These are phyloP conservation scores for Turritopsis rubra DNA, from an alignment of 30 jellyfish, hydroid and myxozoan genomes.

Conservation along the genomic window DNA sequence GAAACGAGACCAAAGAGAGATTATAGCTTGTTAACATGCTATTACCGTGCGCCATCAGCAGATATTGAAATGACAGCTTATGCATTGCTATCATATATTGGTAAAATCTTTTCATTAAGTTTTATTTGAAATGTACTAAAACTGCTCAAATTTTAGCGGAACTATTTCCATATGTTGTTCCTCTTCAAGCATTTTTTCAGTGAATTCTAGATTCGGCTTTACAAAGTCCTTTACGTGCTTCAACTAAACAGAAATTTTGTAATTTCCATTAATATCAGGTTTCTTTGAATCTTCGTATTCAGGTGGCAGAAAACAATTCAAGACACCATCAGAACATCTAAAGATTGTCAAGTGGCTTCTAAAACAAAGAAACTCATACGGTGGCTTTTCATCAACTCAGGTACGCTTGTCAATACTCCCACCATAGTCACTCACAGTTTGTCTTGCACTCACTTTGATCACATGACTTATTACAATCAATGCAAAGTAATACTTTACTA, in stretches of 20 bases:
- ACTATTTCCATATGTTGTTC: too few species aligned
- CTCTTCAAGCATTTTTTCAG: too few species aligned
- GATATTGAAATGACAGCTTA: slow-evolving; percentile 89
- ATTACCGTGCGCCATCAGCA: slow-evolving; percentile 48
- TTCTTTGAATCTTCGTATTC: not conserved
- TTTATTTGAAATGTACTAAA: too few species aligned
- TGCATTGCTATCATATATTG: slow-evolving; percentile 38
- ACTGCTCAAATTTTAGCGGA: too few species aligned
- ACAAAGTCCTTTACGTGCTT: too few species aligned
- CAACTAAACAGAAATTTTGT: too few species aligned
- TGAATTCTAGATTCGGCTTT: too few species aligned
- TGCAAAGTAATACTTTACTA: too few species aligned
- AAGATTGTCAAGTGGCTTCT: slow-evolving; percentile 30
- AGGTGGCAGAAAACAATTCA: not conserved
- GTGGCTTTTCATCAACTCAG: slow-evolving; percentile 44
- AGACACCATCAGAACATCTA: slow-evolving; percentile 1
- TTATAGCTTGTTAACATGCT: slow-evolving; percentile 11
- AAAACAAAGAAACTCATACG: slow-evolving; percentile 28
- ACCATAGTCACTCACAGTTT: too few species aligned
- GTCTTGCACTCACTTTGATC: too few species aligned
- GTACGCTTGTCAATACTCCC: too few species aligned
- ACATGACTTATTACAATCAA: too few species aligned
- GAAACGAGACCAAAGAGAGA: slow-evolving; percentile 24
- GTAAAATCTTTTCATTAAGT: not conserved
- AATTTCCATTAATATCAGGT: not conserved